Evolutionary conservation across 2,888 invertebrate species (phyloP), one percentile per base, ranked within the genome.

Genomic region (Ormia ochracea): DNA sequence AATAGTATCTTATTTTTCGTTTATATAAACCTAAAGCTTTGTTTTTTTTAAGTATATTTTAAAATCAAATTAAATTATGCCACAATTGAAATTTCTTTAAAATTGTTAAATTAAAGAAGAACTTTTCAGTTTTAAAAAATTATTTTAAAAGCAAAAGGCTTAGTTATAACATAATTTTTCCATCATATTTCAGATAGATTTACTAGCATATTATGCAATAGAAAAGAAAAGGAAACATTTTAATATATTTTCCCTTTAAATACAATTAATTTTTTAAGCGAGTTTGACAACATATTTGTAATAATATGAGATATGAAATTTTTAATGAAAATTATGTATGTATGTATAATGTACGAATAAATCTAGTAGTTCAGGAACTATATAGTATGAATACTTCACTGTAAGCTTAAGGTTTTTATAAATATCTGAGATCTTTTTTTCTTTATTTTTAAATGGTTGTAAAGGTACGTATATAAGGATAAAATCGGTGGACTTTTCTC

Each of bases 401-500:
- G 17, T 50, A 59, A 75, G 59, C 68, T 61, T 28, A 63, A 50
- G 41, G 56, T 68, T 26, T 66, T 41, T 36, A 38, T 54, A 31
- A 26, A 61, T 70, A 61, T 56, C 31, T 50, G 69, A 77, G 76
- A 77, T 77, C 69, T 59, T 56, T 50, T 70, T 56, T 28, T 58
- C 56, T 10, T 50, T 63, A 50, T 38, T 45, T 74, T 74, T 58
- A 38, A 66, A 43, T 31, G 45, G 54, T 69, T 76, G 63, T 76
- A 76, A 76, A 76, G n/a, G n/a, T n/a, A n/a, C 56, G 48, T 77
- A 77, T 77, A 70, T 63, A 77, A 77, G 76, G 63, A 63, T 77
- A 77, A 77, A 77, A 70, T 77, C 76, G 76, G 76, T 77, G 76
- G 76, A 77, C 43, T 76, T 77, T 69, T 50, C 50, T 70, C 63